These are phyloP conservation scores for Cyclura pinguis DNA, from an alignment of 2,797 vertebrate genomes.

Conservation along the genomic window DNA sequence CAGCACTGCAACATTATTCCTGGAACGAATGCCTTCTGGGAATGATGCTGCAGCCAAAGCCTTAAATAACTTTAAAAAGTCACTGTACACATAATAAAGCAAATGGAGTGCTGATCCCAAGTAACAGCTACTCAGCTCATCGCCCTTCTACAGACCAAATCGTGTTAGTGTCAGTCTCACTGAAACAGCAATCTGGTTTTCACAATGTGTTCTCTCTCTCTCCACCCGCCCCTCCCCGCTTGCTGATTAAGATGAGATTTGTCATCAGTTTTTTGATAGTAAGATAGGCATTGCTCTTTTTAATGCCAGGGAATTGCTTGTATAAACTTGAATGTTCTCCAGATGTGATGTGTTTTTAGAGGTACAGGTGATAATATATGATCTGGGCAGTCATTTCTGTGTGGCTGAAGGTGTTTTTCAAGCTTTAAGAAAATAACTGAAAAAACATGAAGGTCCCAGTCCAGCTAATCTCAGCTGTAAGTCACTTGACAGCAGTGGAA, in stretches of 20 bases:
- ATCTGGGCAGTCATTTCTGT: background rate
- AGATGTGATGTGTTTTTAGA: background rate
- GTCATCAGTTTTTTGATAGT: slow-evolving; percentile 7
- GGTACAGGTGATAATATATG: slow-evolving; percentile 3
- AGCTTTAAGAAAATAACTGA: slow-evolving; percentile 3
- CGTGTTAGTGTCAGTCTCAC: background rate
- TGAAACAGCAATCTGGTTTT: background rate
- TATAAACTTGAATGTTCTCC: background rate
- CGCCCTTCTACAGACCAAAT: slow-evolving; percentile 21
- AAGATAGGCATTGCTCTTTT: background rate
- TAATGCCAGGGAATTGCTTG: background rate
- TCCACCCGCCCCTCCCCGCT: background rate
- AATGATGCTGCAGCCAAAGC: slow-evolving; percentile 17
- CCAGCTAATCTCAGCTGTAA: background rate
- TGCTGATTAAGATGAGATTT: background rate
- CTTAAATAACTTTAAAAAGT: slow-evolving; percentile 52
- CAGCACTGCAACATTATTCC: slow-evolving; percentile 42
- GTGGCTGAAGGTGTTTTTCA: background rate
- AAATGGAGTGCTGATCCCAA: slow-evolving; percentile 45
- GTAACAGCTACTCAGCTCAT: slow-evolving; percentile 43
- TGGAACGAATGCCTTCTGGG: slow-evolving; percentile 47
- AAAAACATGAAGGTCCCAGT: background rate
- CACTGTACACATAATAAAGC: slow-evolving; percentile 42
- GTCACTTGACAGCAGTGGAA: background rate
- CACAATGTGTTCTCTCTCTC: background rate